phyloP scores from a whole-genome alignment of 1,140 invertebrate species.

The Trichonephila clavipes region DNA sequence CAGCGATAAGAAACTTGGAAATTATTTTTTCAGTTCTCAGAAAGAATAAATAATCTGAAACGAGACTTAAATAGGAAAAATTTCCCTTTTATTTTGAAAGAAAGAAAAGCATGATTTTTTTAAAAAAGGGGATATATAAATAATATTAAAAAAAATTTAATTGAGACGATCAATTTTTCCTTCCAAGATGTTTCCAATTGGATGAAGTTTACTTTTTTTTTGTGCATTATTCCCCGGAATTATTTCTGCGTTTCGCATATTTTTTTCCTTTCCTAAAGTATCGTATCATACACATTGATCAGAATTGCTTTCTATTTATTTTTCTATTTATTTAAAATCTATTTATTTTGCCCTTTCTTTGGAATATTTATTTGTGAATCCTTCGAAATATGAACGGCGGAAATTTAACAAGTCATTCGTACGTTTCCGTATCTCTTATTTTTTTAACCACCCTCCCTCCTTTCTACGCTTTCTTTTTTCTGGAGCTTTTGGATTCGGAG shows the following conservation, averaged over 20 bases:
- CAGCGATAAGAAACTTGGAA: no score
- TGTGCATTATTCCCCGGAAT: no score
- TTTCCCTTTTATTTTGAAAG: neutral
- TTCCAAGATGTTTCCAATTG: neutral
- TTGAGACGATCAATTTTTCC: neutral
- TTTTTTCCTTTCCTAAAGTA: neutral
- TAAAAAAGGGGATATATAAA: no score
- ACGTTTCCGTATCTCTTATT: neutral
- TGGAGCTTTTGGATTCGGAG: no score
- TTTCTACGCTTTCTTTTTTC: neutral
- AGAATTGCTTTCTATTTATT: neutral
- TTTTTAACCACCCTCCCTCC: neutral
- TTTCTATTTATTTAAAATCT: neutral
- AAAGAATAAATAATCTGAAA: neutral
- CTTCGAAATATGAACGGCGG: neutral
- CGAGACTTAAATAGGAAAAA: neutral
- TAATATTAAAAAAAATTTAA: neutral
- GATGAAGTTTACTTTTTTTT: neutral
- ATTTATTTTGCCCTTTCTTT: neutral
- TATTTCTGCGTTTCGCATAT: no score
- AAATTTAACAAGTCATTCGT: neutral
- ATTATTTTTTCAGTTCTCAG: no score
- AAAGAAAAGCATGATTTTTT: neutral
- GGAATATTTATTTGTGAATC: neutral
- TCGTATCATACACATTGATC: neutral